Evolutionary conservation across 1,140 invertebrate species (phyloP).

Genomic region (Macrostomum lignano): DNA sequence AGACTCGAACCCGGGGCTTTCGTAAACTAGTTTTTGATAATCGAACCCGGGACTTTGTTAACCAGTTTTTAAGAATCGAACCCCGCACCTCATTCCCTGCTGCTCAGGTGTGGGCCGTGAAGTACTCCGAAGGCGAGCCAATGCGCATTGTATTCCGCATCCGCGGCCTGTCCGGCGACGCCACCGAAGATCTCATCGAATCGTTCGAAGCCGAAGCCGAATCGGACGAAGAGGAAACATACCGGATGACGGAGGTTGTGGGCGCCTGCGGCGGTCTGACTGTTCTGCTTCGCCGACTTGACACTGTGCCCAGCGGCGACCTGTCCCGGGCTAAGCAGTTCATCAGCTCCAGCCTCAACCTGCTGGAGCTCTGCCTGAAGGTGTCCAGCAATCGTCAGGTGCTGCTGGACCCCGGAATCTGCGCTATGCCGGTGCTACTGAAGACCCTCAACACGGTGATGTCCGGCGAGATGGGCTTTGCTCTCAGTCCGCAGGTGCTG

Average conservation of each 20-base stretch:
- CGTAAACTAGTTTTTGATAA: too few relatives aligned
- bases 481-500: conserved; percentile 49
- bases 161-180: conserved; percentile 76
- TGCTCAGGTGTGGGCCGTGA: conserved; percentile 14
- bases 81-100: not conserved
- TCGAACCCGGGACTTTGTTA: too few relatives aligned
- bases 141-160: conserved; percentile 97
- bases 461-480: conserved; percentile 16
- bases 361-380: conserved; percentile 53
- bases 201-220: conserved; percentile 59
- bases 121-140: conserved; percentile 54
- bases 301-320: conserved; percentile 33
- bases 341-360: conserved; percentile 49
- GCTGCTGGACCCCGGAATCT: conserved; percentile 26
- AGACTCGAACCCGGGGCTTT: too few relatives aligned
- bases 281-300: conserved; percentile 28
- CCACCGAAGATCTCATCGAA: conserved; percentile 90
- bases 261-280: conserved; percentile 56
- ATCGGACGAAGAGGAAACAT: conserved; percentile 72
- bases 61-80: too few relatives aligned
- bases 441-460: conserved; percentile 23
- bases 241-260: conserved; percentile 45
- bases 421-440: conserved; percentile 27
- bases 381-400: conserved; percentile 30
- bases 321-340: conserved; percentile 42